Percentiles rank a stretch among this genome's conserved stretches.
phyloP scores from a whole-genome alignment of 2,888 invertebrate genomes.

The Aquatica leii region DNA sequence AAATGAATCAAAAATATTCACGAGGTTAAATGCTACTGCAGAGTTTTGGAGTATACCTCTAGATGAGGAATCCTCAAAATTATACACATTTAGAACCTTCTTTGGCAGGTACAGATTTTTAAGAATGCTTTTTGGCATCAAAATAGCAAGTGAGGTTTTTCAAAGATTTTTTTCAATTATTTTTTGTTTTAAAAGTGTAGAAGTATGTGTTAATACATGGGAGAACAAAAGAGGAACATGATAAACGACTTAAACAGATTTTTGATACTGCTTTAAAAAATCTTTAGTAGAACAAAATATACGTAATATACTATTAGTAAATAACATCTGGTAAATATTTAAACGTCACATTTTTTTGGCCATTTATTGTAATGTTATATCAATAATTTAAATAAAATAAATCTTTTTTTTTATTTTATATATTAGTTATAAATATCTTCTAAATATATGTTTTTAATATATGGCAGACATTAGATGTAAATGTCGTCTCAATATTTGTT shows the following conservation, averaged over 20 bases:
- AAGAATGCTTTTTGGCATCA: conserved; percentile 42
- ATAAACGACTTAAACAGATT: conserved; percentile 20
- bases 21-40: conserved; percentile 37
- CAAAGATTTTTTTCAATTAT: conserved; percentile 30
- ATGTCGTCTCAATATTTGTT: no score
- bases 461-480: no score
- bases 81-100: conserved; percentile 42
- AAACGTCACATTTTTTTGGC: conserved; percentile 8
- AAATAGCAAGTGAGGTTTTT: conserved; percentile 39
- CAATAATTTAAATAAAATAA: no score
- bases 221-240: conserved; percentile 28
- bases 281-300: no score
- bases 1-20: conserved; percentile 32
- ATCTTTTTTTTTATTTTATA: no score
- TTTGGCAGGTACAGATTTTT: conserved; percentile 41
- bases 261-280: no score
- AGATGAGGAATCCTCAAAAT: conserved; percentile 34
- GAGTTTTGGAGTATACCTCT: conserved; percentile 44
- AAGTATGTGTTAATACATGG: conserved; percentile 40
- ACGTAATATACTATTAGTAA: no score
- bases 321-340: no score
- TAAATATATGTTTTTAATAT: no score
- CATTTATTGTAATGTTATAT: no score
- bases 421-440: no score
- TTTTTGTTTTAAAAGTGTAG: conserved; percentile 41